Percentiles rank a stretch among this genome's conserved stretches.
phyloP scores from a whole-genome alignment of 2,797 vertebrate genomes.

The Dendrocincla fuliginosa region DNA sequence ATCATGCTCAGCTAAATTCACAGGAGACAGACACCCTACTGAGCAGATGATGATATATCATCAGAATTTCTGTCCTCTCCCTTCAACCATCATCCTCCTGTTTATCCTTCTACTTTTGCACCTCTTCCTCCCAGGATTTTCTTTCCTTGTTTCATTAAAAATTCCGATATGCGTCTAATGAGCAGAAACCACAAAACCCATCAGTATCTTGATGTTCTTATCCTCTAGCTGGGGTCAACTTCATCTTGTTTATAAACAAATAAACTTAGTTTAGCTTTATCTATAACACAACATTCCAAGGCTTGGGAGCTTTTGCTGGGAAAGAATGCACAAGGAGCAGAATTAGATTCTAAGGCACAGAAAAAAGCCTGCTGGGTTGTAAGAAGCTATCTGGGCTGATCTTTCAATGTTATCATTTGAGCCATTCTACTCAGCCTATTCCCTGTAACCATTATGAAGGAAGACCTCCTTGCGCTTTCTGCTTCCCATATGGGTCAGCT shows the following conservation, averaged over 20 bases:
- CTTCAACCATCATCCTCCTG: background rate
- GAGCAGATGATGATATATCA: background rate
- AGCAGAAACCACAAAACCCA: background rate
- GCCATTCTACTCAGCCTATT: background rate
- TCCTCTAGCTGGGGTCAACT: background rate
- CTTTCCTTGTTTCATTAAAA: background rate
- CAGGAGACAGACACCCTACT: background rate
- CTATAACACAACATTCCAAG: background rate
- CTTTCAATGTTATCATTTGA: background rate
- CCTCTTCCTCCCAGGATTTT: background rate
- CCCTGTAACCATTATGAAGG: background rate
- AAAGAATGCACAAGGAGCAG: background rate
- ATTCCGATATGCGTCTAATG: background rate
- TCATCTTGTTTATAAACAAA: background rate
- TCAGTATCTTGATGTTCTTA: background rate
- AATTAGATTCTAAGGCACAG: background rate
- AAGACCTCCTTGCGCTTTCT: background rate
- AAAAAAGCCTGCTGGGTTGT: background rate
- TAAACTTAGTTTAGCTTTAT: background rate
- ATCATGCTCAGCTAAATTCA: background rate
- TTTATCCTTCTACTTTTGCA: background rate
- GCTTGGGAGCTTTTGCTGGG: background rate
- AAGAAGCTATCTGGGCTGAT: background rate
- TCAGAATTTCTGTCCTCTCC: background rate
- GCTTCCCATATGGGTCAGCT: background rate